Evolutionary conservation across 2,797 vertebrate species (phyloP).

Genomic region (Podargus strigoides): DNA sequence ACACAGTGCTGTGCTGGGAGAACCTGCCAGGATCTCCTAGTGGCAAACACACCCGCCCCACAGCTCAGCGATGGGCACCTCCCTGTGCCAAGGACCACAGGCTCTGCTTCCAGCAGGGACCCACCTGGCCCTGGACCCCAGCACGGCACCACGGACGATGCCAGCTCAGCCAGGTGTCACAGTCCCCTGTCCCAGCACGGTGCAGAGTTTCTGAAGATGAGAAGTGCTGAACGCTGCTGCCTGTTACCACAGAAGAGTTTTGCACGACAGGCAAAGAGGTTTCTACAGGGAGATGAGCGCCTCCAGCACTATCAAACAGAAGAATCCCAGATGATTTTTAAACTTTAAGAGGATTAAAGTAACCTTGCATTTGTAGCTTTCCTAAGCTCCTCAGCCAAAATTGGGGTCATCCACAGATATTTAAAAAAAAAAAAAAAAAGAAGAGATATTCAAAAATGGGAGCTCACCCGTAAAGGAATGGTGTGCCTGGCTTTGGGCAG

Average conservation of each 20-base stretch:
- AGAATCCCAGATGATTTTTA: not conserved
- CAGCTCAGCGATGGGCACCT: rapidly evolving
- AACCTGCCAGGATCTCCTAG: not conserved
- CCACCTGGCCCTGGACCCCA: not conserved
- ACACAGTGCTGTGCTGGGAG: rapidly evolving
- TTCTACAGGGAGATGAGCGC: not conserved
- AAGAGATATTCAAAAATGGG: not conserved
- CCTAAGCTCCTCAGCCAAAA: conserved; percentile 11
- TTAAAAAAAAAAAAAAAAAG: not conserved
- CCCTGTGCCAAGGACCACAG: not conserved
- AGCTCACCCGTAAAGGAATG: not conserved
- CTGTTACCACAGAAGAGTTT: rapidly evolving
- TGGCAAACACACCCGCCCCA: rapidly evolving
- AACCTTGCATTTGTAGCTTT: conserved; percentile 9
- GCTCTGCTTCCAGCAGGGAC: not conserved
- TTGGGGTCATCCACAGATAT: conserved; percentile 28
- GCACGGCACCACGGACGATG: not conserved
- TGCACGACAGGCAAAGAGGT: rapidly evolving
- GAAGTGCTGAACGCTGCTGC: not conserved
- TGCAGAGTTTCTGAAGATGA: too few species aligned
- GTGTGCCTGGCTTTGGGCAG: not conserved
- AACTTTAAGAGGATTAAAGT: not conserved
- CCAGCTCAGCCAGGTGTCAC: not conserved
- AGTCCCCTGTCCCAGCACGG: too few species aligned
- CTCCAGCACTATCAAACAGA: not conserved